Evolutionary conservation across 1,140 invertebrate genomes (phyloP).

Genomic region (Drosophila sturtevanti): DNA sequence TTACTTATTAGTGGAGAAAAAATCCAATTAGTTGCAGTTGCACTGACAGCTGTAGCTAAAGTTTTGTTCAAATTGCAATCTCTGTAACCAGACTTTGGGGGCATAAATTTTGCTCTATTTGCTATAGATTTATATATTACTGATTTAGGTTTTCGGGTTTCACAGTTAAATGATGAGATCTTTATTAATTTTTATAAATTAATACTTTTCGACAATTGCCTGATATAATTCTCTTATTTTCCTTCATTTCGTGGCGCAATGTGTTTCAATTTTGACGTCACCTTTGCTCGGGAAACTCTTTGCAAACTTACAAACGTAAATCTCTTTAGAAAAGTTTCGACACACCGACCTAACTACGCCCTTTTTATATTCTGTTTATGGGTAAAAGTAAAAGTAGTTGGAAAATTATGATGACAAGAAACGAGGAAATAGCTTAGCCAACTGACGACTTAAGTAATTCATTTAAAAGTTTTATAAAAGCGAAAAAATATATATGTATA

Average conservation of each 20-base stretch:
- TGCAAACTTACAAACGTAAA: constrained; percentile 66
- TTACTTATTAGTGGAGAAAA: not conserved
- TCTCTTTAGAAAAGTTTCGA: constrained; percentile 32
- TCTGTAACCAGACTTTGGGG: not conserved
- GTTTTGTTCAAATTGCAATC: not conserved
- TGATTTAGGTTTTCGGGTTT: not conserved
- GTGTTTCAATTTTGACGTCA: constrained; percentile 57
- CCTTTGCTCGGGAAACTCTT: constrained; percentile 33
- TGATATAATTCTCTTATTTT: constrained; percentile 46
- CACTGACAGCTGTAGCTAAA: not conserved
- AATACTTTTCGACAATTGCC: constrained; percentile 40
- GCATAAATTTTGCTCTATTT: not conserved
- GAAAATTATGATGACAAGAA: constrained; percentile 5
- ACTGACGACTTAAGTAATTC: constrained; percentile 59
- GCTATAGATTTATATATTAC: not conserved
- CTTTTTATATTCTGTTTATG: constrained; percentile 5
- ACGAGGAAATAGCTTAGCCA: constrained; percentile 23
- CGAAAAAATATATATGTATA: constrained; percentile 35
- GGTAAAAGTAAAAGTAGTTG: not conserved
- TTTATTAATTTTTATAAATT: constrained; percentile 48
- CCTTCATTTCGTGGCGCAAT: constrained; percentile 43
- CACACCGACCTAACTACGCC: constrained; percentile 30
- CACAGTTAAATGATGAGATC: not conserved
- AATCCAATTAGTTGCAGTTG: constrained; percentile 7
- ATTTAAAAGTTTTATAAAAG: constrained; percentile 63